Percentiles rank a stretch among this genome's conserved stretches.
Conservation (phyloP, 2,888 invertebrate species). For the Euplexia lucipara region DNA sequence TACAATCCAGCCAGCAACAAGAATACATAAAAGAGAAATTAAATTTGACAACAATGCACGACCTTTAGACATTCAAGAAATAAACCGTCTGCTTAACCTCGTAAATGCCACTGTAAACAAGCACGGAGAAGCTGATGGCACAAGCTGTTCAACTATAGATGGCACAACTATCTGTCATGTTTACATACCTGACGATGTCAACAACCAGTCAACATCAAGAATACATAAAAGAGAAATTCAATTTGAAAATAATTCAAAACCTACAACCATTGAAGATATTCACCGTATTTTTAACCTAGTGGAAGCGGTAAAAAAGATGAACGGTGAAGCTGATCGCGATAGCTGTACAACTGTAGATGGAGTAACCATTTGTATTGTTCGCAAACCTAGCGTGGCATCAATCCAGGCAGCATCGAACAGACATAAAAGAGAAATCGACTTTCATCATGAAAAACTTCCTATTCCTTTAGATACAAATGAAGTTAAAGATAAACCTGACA, state of each 20-base stretch:
- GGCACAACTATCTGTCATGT: slow-evolving; percentile 13
- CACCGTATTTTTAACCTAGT: background rate
- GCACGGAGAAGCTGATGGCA: background rate
- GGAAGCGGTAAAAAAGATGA: background rate
- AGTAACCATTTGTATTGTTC: background rate
- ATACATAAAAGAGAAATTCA: slow-evolving; percentile 22
- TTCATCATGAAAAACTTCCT: background rate
- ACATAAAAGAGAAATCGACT: slow-evolving; percentile 3
- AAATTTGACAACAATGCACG: background rate
- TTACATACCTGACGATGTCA: slow-evolving; percentile 19
- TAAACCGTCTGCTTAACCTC: background rate
- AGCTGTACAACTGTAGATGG: background rate
- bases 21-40: slow-evolving; percentile 11
- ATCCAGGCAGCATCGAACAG: background rate
- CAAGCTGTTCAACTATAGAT: slow-evolving; percentile 14
- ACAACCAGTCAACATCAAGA: background rate
- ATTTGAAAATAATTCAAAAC: background rate
- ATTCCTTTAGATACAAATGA: too few species aligned
- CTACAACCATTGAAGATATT: background rate
- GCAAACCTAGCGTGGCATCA: background rate
- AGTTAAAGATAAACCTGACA: background rate
- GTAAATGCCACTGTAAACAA: background rate
- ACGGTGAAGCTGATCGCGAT: background rate
- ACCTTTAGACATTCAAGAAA: slow-evolving; percentile 9
- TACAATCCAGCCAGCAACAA: background rate